These are phyloP conservation scores for Microctenopoma steveboyesi DNA, from an alignment of 2,797 vertebrate genomes.

Conservation along the genomic window DNA sequence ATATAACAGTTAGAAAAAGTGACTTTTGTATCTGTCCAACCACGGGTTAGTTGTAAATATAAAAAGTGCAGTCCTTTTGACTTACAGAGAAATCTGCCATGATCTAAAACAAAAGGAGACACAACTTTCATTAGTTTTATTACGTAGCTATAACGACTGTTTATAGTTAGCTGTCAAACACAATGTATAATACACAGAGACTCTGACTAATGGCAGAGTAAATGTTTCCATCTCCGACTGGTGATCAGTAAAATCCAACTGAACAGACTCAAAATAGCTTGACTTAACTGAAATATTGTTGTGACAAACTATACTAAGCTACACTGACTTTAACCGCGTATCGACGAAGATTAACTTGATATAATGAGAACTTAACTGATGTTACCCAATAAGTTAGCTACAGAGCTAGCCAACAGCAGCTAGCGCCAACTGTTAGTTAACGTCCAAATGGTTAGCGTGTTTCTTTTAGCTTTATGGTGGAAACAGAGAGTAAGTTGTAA, in stretches of 20 bases:
- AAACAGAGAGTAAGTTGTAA: neutral
- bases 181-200: constrained; percentile 21
- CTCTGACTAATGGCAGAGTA: constrained; percentile 60
- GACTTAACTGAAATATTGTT: neutral
- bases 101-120: constrained; percentile 69
- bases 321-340: neutral
- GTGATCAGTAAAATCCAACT: constrained; percentile 41
- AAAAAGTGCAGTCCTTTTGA: constrained; percentile 22
- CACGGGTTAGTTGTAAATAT: neutral
- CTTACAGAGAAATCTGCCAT: constrained; percentile 88
- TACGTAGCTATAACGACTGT: constrained; percentile 8
- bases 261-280: neutral
- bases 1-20: constrained; percentile 33
- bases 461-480: constrained; percentile 27
- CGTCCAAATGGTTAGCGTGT: constrained; percentile 33
- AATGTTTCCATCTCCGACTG: constrained; percentile 68
- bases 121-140: constrained; percentile 37
- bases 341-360: neutral
- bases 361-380: constrained; percentile 10
- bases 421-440: constrained; percentile 63
- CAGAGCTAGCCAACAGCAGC: constrained; percentile 51
- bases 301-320: neutral
- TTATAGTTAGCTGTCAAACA: constrained; percentile 45
- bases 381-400: constrained; percentile 51
- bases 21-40: neutral